These are phyloP conservation scores for Tautogolabrus adspersus DNA, from an alignment of 2,113 vertebrate species.

Conservation along the genomic window DNA sequence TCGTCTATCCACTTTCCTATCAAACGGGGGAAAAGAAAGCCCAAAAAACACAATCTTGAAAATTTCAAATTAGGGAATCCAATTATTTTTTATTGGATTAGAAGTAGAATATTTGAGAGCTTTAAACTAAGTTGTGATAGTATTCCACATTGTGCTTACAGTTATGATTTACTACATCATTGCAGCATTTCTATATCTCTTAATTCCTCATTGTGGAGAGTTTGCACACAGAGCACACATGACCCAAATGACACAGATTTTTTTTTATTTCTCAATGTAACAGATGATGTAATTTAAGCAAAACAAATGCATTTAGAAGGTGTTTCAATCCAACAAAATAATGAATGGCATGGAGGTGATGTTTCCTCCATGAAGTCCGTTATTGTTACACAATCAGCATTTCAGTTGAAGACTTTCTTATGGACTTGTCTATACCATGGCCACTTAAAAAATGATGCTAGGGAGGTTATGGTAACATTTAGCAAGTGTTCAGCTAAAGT, in stretches of 20 bases:
- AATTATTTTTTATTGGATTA: not conserved
- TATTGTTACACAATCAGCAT: no score
- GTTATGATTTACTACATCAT: no score
- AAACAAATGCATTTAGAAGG: constrained; percentile 12
- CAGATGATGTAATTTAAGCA: constrained; percentile 22
- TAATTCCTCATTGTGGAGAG: not conserved
- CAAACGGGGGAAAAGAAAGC: no score
- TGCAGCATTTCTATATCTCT: no score
- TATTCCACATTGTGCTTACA: no score
- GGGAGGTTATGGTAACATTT: no score
- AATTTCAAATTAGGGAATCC: not conserved
- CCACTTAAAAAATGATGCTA: not conserved
- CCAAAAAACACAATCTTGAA: no score
- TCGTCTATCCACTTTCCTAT: no score
- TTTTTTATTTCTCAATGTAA: constrained; percentile 62
- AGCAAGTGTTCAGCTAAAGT: not conserved
- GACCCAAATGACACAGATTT: constrained; percentile 18
- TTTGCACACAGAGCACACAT: constrained; percentile 14
- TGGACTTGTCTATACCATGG: not conserved
- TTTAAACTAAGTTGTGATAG: no score
- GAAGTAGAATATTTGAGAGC: no score
- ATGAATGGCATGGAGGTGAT: not conserved
- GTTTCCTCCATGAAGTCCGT: not conserved
- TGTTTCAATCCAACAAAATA: constrained; percentile 1
- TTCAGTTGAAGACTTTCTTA: no score